A percentile compares a stretch with the other conserved stretches of the same genome.
phyloP scores from a whole-genome alignment of 2,888 invertebrate genomes.

The Epistrophe eligans region DNA sequence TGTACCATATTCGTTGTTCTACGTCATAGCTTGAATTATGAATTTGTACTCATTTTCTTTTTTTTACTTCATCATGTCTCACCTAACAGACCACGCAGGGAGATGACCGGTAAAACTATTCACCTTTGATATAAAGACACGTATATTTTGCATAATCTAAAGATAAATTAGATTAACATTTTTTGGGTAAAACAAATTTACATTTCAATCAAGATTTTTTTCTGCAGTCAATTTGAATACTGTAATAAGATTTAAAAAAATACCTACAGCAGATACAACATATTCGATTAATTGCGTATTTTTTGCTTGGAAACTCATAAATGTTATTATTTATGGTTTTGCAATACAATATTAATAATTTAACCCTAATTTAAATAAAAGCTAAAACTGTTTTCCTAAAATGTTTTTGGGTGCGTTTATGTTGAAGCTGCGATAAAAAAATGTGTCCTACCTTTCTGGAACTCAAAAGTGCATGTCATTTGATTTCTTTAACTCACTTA shows the following conservation, averaged over 20 bases:
- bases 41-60: not conserved
- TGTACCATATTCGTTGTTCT: not conserved
- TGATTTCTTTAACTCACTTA: too few species aligned
- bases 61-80: not conserved
- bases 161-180: not conserved
- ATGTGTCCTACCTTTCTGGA: too few species aligned
- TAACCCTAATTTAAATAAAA: too few species aligned
- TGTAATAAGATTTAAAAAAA: not conserved
- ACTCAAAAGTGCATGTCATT: too few species aligned
- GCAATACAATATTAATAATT: too few species aligned
- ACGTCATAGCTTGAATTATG: not conserved
- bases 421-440: too few species aligned
- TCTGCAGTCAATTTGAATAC: not conserved
- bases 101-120: not conserved
- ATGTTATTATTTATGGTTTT: too few species aligned
- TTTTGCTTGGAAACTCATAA: too few species aligned
- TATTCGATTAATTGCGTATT: too few species aligned
- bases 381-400: too few species aligned
- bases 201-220: not conserved
- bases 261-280: too few species aligned
- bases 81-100: not conserved
- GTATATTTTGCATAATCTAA: slow-evolving; percentile 15
- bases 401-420: too few species aligned
- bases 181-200: slow-evolving; percentile 7
- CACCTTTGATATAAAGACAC: slow-evolving; percentile 1